phyloP scores from a whole-genome alignment of 2,888 invertebrate genomes.

The Idaea dimidiata region DNA sequence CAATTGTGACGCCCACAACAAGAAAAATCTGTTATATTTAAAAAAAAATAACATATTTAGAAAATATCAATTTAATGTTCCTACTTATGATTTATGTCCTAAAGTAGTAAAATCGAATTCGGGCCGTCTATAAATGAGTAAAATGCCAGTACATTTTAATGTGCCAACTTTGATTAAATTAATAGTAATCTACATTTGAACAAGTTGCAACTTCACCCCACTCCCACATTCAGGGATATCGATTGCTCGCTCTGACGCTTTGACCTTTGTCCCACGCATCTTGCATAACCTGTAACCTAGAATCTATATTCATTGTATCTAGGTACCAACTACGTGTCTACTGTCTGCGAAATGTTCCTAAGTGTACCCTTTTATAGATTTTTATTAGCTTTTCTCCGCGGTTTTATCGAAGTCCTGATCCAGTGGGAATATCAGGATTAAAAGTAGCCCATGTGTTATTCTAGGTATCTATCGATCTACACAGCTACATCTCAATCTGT shows the following conservation, averaged over 20 bases:
- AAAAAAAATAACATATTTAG: no score
- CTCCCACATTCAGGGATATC: constrained; percentile 9
- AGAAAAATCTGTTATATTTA: no score
- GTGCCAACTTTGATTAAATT: background rate
- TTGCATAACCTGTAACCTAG: constrained; percentile 15
- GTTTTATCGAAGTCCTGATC: no score
- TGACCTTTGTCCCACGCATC: constrained; percentile 22
- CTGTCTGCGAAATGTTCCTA: background rate
- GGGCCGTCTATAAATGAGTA: background rate
- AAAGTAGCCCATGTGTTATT: no score
- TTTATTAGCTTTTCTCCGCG: background rate
- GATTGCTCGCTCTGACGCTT: constrained; percentile 13
- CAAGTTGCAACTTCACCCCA: background rate
- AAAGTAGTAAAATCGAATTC: background rate
- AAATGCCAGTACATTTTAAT: background rate
- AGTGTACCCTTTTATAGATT: background rate
- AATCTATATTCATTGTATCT: constrained; percentile 10
- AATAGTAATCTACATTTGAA: background rate
- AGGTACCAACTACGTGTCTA: background rate
- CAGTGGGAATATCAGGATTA: no score
- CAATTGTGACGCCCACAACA: no score
- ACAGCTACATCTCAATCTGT: no score
- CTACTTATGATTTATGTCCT: background rate
- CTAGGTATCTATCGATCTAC: no score
- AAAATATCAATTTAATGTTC: no score